A percentile compares a stretch with the other conserved stretches of the same genome.
These are phyloP conservation scores for Neomorphus geoffroyi DNA, from an alignment of 2,797 vertebrate genomes.

Conservation along the genomic window DNA sequence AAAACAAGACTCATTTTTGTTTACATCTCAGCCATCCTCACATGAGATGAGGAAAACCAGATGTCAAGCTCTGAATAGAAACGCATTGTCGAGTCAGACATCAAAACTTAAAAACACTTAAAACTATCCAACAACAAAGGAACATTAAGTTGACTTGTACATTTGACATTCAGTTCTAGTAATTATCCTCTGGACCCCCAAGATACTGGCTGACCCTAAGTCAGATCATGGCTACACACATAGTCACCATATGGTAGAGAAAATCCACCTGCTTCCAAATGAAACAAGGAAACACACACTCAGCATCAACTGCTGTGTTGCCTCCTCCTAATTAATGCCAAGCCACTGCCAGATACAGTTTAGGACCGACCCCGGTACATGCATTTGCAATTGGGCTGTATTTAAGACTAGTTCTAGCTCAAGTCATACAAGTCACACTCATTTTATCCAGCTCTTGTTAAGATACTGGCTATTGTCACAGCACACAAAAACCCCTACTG, in stretches of 20 bases:
- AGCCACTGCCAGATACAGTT: not conserved
- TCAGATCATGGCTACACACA: not conserved
- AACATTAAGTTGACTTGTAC: not conserved
- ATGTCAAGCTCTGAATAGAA: not conserved
- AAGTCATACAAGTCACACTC: not conserved
- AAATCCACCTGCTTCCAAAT: not conserved
- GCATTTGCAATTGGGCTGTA: not conserved
- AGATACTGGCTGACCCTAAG: not conserved
- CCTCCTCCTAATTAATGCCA: not conserved
- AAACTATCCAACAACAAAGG: not conserved
- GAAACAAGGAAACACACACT: not conserved
- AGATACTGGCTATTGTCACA: not conserved
- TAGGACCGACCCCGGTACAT: not conserved
- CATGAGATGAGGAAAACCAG: constrained; percentile 43
- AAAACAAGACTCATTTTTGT: not conserved
- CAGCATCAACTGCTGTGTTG: fast-evolving
- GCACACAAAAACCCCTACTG: not conserved
- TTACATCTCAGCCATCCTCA: constrained; percentile 28
- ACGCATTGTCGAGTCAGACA: not conserved
- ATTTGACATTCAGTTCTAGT: not conserved
- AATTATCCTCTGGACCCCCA: constrained; percentile 21
- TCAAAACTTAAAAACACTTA: not conserved
- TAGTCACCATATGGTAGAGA: not conserved
- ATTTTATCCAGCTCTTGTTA: not conserved
- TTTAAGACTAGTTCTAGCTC: not conserved